Evolutionary conservation across 2,113 vertebrate genomes (phyloP), one percentile per base, ranked within the genome.

Genomic region (Fulmarus glacialis): DNA sequence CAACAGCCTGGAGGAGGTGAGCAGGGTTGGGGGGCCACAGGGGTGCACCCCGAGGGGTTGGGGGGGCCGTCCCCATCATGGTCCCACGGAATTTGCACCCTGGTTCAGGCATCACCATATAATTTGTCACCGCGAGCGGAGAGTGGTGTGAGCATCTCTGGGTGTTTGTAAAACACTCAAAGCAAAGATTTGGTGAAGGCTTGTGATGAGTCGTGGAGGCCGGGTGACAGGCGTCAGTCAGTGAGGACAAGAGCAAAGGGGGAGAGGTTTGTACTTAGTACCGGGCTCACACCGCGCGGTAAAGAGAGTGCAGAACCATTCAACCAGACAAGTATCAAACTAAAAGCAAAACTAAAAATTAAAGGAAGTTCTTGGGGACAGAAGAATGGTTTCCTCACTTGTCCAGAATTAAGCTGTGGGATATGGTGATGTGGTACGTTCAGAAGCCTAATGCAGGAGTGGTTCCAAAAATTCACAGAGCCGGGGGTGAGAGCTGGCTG

Each of bases 1-100:
- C 24, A 89, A 86, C 75, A 97, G 71, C 87, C 89, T 98, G 58
- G 97, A 98, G 59, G 96, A 98, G 97, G 98, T 98, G 96, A 91
- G 93, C 3, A 20, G 29, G 38, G 29, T 21, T 1, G 2, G 42
- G 48, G 18, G 36, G 30, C 52, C 7, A 4, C 3, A 22, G 30
- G 26, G 42, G 14, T 27, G 27, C 42, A 47, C 12, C 8, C 53
- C 0, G 2, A n/a, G 40, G 26, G 27, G 17, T 16, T 18, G 52
- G 47, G 24, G 24, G 7, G 3, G 13, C 18, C 8, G 5, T 40
- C 32, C 47, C 22, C 30, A 7, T n/a, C 1, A 1, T 14, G 32
- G n/a, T n/a, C 45, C 45, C 1, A 1, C 23, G 40, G 59, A 43
- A 79, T 40, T 59, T 56, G 40, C 19, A 43, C 22, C 15, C 26